Evolutionary conservation across 2,888 invertebrate species (phyloP), one percentile per base, ranked within the genome.

Genomic region (Agrenia bidenticulata): DNA sequence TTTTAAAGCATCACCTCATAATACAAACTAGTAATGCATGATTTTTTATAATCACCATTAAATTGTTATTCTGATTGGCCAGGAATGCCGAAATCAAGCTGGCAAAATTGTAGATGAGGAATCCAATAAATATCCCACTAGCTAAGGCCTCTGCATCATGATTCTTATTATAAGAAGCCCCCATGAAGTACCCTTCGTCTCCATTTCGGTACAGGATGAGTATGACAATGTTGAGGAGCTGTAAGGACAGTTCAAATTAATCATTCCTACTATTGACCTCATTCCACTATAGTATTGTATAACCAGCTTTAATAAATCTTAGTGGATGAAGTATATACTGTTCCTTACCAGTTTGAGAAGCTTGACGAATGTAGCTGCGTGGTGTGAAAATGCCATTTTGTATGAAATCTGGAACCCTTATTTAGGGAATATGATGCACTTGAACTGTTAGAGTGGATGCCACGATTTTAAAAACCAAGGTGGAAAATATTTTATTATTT

Each of bases 121-220:
- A 93, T 17, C 92, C 92, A 5, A 93, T 89, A 74, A 92, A 88
- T 2, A 92, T 88, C 9, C 92, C 92, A 0, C 91, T 90, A 0
- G 92, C 92, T 1, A 93, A 88, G 70, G 92, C 92, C 83, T 93
- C 92, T 19, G 89, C 89, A 77, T 92, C 92, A 79, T 92, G 92
- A 77, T 92, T 90, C 58, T 92, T 83, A 81, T 92, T 92, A 92
- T 92, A 92, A 19, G 91, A 91, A 60, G 92, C 89, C 39, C 92
- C 92, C 68, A 93, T 83, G 79, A 92, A 92, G 78, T 87, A 86
- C 1, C 92, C 92, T 73, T 87, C 86, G 81, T 88, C 89, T 13
- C 92, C 92, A 26, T 88, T 88, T 68, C 92, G 86, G 81, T 93
- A 92, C 9, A 92, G 82, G 63, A 91, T 86, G 58, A 92, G 78